Conservation (phyloP, 1,140 invertebrate species). For the Zaprionus davidi region DNA sequence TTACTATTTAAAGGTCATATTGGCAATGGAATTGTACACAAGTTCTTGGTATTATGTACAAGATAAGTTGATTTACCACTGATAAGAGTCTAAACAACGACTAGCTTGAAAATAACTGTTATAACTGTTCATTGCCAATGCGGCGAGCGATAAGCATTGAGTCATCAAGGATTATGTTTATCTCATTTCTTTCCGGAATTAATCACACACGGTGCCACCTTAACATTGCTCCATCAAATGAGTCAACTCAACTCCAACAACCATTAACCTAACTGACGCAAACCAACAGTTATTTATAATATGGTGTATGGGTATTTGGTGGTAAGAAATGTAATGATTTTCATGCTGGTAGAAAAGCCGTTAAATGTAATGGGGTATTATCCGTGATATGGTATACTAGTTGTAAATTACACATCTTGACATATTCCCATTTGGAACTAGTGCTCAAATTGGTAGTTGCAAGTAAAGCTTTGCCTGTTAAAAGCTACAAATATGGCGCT, state of each 20-base stretch:
- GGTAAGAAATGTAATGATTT: not conserved
- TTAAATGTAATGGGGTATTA: too few species aligned
- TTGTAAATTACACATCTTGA: too few species aligned
- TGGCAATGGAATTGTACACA: not conserved
- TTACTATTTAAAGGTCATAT: not conserved
- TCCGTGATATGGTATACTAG: too few species aligned
- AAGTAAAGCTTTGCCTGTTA: conserved; percentile 21
- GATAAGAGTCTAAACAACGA: not conserved
- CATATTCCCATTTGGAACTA: not conserved
- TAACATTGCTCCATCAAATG: conserved; percentile 13
- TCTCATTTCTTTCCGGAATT: conserved; percentile 12
- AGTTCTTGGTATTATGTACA: not conserved
- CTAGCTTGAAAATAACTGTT: not conserved
- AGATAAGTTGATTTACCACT: not conserved
- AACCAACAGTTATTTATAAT: conserved; percentile 24
- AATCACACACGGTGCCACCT: conserved; percentile 21
- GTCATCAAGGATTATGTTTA: conserved; percentile 27
- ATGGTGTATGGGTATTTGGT: not conserved
- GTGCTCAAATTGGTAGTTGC: not conserved
- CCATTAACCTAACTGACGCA: conserved; percentile 17
- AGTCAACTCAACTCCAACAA: conserved; percentile 34
- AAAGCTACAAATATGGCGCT: conserved; percentile 18
- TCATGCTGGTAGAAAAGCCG: not conserved
- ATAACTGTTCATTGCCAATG: conserved; percentile 7
- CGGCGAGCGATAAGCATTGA: conserved; percentile 17